Conservation (phyloP, 2,888 invertebrate genomes). For the Ophraella communa region DNA sequence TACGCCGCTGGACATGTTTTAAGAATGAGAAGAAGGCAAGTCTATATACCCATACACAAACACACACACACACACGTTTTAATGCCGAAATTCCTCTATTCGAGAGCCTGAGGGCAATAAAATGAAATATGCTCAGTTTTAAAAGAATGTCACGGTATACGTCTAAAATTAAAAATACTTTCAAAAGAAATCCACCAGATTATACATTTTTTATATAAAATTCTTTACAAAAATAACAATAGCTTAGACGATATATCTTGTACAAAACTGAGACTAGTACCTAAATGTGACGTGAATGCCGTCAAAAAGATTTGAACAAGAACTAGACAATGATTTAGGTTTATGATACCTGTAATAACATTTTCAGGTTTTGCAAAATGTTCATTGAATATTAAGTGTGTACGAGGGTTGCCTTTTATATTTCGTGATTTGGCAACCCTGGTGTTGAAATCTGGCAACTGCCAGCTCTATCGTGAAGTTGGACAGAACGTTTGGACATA, state of each 20-base stretch:
- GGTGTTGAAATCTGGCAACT: too few relatives aligned
- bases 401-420: too few relatives aligned
- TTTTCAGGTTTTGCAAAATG: too few relatives aligned
- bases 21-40: background rate
- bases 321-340: too few relatives aligned
- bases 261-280: background rate
- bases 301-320: background rate
- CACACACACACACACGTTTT: background rate
- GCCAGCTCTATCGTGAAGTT: too few relatives aligned
- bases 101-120: background rate
- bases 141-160: background rate
- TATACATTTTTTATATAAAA: background rate
- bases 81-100: conserved; percentile 1
- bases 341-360: too few relatives aligned
- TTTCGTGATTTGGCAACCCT: too few relatives aligned
- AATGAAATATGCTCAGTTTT: background rate
- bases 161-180: conserved; percentile 5
- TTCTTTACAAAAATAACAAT: background rate
- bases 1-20: background rate
- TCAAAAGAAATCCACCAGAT: background rate
- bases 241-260: background rate
- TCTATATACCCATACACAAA: too few relatives aligned
- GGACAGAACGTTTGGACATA: too few relatives aligned
- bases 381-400: too few relatives aligned
- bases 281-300: background rate